Base-by-base conservation (phyloP, 1,140 invertebrate genomes). In the Aphelenchoides besseyi region DNA sequence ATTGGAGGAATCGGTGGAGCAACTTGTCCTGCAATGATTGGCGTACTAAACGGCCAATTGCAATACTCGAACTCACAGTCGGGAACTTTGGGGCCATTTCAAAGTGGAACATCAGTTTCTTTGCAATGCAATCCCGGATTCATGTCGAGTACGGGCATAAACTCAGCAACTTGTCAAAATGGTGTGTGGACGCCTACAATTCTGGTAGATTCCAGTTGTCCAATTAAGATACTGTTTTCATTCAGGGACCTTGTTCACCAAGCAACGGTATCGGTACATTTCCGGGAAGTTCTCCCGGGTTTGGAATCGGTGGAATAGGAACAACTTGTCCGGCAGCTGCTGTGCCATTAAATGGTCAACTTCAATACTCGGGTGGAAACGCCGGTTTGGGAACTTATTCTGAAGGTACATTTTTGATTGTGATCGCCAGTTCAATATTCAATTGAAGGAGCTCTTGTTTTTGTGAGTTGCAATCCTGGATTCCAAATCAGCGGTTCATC, bases 11-110 rank as follows among this genome's bases (percentile, higher is more conserved):
- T 70, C 26, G 66, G 29, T 28, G 63, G 68, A 18, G 63, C 35
- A 3, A 70, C 69, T 23, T 70, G 69, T 69, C 66, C 48, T 23
- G 28, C 69, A 0, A 41, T 70, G 68, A 28, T 70, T 8, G 61
- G 30, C 16, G 18, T 63, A 0, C 67, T 70, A 1, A 70, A 70
- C 36, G 61, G 26, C 5, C 28, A 69, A n/a, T 29, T 70, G 16
- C 16, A n/a, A 16, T 70, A 70, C 26, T 70, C 69, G 29, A n/a
- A n/a, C n/a, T n/a, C n/a, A n/a, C 9, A 16, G n/a, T 29, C 30
- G n/a, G 32, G 62, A n/a, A 35, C 32, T 23, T 23, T 41, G 8
- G 69, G 69, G 3, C 68, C 69, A n/a, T 70, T 70, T 28, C 18
- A 66, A 1, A 33, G 28, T 29, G 69, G 69, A 9, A 71, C 69